Evolutionary conservation across 2,888 invertebrate genomes (phyloP), one percentile per base, ranked within the genome.

Genomic region (Nephrotoma guestfalica): DNA sequence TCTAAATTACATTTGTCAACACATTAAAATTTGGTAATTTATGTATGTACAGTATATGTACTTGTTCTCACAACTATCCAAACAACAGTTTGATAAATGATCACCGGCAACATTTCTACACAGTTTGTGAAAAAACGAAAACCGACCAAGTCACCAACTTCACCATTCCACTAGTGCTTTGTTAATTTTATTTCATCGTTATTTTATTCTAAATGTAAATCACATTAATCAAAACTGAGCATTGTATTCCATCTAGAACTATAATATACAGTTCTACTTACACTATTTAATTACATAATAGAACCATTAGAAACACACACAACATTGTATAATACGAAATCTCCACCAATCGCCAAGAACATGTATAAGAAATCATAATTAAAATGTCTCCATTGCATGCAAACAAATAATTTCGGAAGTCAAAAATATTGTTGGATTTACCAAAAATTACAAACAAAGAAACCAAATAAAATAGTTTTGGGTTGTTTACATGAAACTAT

Each of bases 381-480:
- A 84, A 84, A 84, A 84, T 84, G 84, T 84, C 42, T 84, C 84
- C 41, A 84, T 84, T 84, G 84, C 84, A 84, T 84, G 84, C 84
- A n/a, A 84, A 84, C 84, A 41, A 84, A 84, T 84, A 41, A 84
- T 84, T 84, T 84, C 41, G 84, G 84, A 84, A 84, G 84, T 84
- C 41, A 15, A 30, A 30, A 71, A 30, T 30, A 30, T 30, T 71
- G 71, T 71, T 71, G 30, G 9, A 71, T 71, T 71, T 71, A 11
- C 71, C 7, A 71, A 71, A 57, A 57, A 57, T 57, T 57, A 57
- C 51, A 15, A 30, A 57, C 51, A 57, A 30, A 30, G 15, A 57
- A 57, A 84, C 6, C 0, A 40, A 83, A 40, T 41, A 83, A 40
- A 11, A 83, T 13, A 41, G 18, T 83, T 83, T 13, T 83, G 41